Evolutionary conservation across 2,888 invertebrate genomes (phyloP).

Genomic region (Andrena bucephala): DNA sequence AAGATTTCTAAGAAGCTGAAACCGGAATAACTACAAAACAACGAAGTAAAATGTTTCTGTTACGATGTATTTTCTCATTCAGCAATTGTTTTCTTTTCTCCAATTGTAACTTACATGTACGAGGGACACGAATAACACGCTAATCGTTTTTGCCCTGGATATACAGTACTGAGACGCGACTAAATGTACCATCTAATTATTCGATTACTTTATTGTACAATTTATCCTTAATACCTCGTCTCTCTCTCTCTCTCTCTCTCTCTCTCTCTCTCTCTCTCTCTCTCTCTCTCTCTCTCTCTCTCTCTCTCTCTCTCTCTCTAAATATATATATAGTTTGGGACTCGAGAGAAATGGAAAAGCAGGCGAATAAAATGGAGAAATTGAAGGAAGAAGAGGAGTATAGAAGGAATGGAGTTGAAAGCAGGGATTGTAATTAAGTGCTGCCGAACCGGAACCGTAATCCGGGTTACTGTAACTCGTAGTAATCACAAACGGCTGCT

Average conservation of each 20-base stretch:
- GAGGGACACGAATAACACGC: slow-evolving; percentile 57
- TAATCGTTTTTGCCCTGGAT: slow-evolving; percentile 56
- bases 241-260: no score
- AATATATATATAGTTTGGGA: no score
- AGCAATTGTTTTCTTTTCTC: slow-evolving; percentile 54
- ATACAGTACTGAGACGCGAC: slow-evolving; percentile 63
- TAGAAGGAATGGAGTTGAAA: no score
- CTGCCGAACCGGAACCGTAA: no score
- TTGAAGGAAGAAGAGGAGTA: no score
- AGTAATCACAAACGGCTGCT: no score
- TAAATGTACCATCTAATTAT: slow-evolving; percentile 60
- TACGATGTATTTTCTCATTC: slow-evolving; percentile 68
- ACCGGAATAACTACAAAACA: slow-evolving; percentile 27
- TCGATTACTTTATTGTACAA: slow-evolving; percentile 70
- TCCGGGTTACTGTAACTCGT: no score
- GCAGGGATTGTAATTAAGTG: no score
- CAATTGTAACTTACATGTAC: slow-evolving; percentile 66
- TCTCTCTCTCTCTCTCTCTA: no score
- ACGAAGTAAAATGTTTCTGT: slow-evolving; percentile 61
- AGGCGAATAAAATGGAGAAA: no score
- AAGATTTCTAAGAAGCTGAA: slow-evolving; percentile 17
- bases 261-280: neutral
- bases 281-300: neutral
- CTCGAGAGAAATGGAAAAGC: no score
- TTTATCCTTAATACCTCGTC: slow-evolving; percentile 67